phyloP scores from a whole-genome alignment of 2,113 vertebrate species.

The Neofelis nebulosa region DNA sequence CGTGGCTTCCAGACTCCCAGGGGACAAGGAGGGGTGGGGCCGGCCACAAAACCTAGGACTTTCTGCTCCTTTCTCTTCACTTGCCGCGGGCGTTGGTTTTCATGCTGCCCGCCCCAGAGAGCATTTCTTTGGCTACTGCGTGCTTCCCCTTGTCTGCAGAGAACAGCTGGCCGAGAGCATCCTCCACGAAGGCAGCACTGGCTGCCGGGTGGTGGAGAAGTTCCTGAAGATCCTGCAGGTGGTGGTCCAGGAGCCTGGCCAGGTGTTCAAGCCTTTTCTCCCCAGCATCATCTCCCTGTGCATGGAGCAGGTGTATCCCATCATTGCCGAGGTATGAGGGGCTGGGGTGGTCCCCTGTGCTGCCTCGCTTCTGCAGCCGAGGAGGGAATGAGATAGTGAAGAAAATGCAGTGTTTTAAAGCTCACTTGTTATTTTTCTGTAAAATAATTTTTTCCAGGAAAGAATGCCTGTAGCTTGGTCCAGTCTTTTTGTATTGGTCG shows the following conservation, averaged over 20 bases:
- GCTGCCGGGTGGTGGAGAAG: constrained; percentile 96
- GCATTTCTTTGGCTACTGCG: background rate
- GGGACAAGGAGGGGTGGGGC: background rate
- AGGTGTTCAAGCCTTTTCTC: constrained; percentile 97
- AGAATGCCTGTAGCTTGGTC: background rate
- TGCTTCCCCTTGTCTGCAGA: constrained; percentile 79
- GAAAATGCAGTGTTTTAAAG: background rate
- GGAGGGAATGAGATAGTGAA: background rate
- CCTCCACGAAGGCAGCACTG: constrained; percentile 96
- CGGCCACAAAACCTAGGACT: background rate
- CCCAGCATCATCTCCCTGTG: constrained; percentile 96
- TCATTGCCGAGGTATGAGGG: constrained; percentile 93
- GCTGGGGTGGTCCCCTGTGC: fast-evolving
- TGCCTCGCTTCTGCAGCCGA: fast-evolving
- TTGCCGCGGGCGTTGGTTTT: background rate
- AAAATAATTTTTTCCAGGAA: background rate
- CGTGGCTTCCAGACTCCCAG: background rate
- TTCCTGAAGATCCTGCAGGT: constrained; percentile 98
- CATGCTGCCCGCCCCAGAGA: background rate
- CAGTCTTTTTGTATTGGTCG: background rate
- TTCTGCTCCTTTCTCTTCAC: background rate
- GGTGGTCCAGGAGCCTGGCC: constrained; percentile 98
- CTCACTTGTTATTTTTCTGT: background rate
- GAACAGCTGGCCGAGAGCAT: constrained; percentile 98
- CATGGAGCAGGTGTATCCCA: constrained; percentile 99